Evolutionary conservation across 2,888 invertebrate genomes (phyloP), one percentile per base, ranked within the genome.

Genomic region (Strigamia crassipes): DNA sequence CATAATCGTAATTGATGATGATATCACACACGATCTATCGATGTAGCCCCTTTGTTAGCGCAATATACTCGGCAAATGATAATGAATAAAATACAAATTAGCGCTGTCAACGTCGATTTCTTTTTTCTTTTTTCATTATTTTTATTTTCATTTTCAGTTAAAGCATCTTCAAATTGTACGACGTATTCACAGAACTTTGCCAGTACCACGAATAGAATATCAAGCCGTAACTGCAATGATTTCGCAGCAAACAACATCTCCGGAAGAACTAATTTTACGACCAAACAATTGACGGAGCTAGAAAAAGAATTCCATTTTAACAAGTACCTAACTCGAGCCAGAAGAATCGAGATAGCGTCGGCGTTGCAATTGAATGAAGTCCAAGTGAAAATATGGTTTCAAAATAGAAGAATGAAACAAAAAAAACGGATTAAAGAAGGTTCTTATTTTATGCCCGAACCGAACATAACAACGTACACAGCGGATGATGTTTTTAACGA

Each of bases 231-330:
- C 51, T 15, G 18, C 18, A 51, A n/a, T 8, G n/a, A 51, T 8
- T 51, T 51, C 8, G n/a, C 79, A 38, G 41, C 31, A 46, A 46
- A 34, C 84, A 95, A 94, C 90, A 94, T 94, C 89, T 95, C 96
- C 15, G 97, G 97, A 46, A 91, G 99, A 82, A 99, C 99, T 56
- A 99, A 99, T 90, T 99, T 99, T 90, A 98, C 98, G 85, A 99
- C 99, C 89, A 99, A 99, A 89, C 99, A 99, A 88, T 92, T 99
- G 84, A 99, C 99, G 1, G 99, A 99, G 89, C 91, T 99, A 85
- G 99, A 99, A 88, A 99, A 99, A 88, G 99, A 99, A 89, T 99
- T 99, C 90, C 99, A 99, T 89, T 99, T 97, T 90, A 98, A 98
- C 90, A 98, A 97, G 89, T 99, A 99, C 90, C 92, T 99, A 86